Percentiles rank a stretch among this genome's conserved stretches.
These are phyloP conservation scores for Chelon auratus DNA, from an alignment of 2,797 vertebrate species.

Conservation along the genomic window DNA sequence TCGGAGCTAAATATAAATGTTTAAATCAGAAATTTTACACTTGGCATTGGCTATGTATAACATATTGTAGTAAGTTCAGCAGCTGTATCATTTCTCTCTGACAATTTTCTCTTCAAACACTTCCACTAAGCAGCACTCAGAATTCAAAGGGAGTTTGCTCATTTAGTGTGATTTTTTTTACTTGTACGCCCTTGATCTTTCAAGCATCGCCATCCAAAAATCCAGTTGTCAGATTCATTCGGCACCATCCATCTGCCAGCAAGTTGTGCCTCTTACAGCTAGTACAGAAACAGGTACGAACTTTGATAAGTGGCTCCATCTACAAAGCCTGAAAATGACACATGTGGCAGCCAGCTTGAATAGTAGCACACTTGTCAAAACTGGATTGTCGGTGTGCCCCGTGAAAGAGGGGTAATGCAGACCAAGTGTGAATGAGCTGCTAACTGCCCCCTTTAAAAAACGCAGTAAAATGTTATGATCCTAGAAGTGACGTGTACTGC, in stretches of 20 bases:
- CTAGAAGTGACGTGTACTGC: constrained; percentile 1
- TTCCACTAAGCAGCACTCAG: neutral
- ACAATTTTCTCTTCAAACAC: constrained; percentile 7
- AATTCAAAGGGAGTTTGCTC: constrained; percentile 20
- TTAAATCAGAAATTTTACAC: neutral
- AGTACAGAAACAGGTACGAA: constrained; percentile 1
- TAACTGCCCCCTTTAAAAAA: constrained; percentile 8
- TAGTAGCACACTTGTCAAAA: constrained; percentile 3
- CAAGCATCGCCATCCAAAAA: neutral
- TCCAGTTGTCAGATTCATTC: neutral
- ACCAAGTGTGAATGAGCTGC: constrained; percentile 33
- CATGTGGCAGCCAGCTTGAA: constrained; percentile 18
- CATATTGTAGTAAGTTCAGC: constrained; percentile 17
- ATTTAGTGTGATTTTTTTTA: constrained; percentile 2
- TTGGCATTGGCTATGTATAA: constrained; percentile 1
- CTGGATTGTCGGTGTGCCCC: constrained; percentile 1
- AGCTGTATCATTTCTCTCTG: constrained; percentile 1
- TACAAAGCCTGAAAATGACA: constrained; percentile 13
- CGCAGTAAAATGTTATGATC: neutral
- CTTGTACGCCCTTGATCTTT: constrained; percentile 8
- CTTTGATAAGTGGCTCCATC: constrained; percentile 9
- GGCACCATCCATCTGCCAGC: neutral
- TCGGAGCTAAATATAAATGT: neutral
- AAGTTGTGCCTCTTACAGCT: neutral
- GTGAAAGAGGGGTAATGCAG: constrained; percentile 8